Base-by-base conservation (phyloP, 1,140 invertebrate species). In the Caerostris darwini region DNA sequence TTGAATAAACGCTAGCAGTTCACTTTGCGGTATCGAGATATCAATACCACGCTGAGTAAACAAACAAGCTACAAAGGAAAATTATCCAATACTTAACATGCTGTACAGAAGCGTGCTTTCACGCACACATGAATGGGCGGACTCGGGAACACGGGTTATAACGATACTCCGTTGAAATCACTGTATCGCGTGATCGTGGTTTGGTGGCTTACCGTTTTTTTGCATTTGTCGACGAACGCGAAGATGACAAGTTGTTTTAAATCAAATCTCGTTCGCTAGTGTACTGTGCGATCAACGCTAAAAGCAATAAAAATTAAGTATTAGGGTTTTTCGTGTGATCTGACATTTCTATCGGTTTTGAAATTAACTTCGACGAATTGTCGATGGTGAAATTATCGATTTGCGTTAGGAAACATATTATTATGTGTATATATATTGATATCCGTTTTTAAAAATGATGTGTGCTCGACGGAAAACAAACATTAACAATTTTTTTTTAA, bases 241-340 rank as follows among this genome's bases (percentile, higher is more conserved):
- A 82, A 17, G 90, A 82, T 82, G 71, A 91, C 90, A 82, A 81
- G 90, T 91, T 82, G 90, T 82, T 91, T 59, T 50, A 82, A 69
- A 69, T 17, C 87, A 59, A 50, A 57, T 50, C 58, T 19, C 57
- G 85, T 50, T 50, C 69, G 8, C 34, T 34, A 34, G 34, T 34
- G 34, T 77, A 50, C 69, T 12, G 69, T 8, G 34, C 34, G 34
- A 34, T 34, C 34, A 34, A 34, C 0, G 34, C 8, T 34, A 82
- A 82, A 10, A 34, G 77, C 50, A 19, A 19, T 82, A 34, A 10
- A 77, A 77, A 50, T 10, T 12, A 77, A 77, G 34, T 77, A 77
- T 10, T 5, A 8, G 19, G 50, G 7, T 34, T 77, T 77, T 14
- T 19, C 69, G 69, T 77, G 69, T 77, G 69, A 77, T 53, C 7